Conservation (phyloP, 2,797 vertebrate species). For the Amazona ochrocephala region DNA sequence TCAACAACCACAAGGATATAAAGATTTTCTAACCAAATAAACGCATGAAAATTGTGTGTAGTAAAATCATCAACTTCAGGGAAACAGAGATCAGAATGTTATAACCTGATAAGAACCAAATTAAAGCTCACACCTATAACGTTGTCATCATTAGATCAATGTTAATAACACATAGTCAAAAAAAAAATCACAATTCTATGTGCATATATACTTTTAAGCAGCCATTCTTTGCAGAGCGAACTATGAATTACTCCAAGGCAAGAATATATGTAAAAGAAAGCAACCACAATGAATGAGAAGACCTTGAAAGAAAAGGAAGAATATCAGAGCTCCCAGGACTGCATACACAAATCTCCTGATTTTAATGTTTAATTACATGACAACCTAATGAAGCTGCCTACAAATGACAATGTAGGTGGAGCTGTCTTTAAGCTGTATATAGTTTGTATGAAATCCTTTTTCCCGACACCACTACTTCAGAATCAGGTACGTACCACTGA, state of each 20-base stretch:
- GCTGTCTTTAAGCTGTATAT: background rate
- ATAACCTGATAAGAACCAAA: background rate
- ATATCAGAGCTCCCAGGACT: background rate
- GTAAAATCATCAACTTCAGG: background rate
- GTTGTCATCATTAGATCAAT: background rate
- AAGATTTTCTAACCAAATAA: background rate
- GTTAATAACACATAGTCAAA: background rate
- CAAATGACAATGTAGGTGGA: background rate
- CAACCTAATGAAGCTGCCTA: background rate
- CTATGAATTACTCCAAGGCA: background rate
- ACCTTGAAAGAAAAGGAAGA: background rate
- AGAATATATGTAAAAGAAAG: background rate
- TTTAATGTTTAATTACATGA: background rate
- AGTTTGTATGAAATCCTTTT: background rate
- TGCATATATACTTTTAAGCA: background rate
- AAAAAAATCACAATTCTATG: background rate
- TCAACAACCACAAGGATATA: background rate
- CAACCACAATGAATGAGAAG: background rate
- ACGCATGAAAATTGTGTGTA: background rate
- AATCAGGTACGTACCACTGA: accelerated
- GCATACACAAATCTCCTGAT: background rate
- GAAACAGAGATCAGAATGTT: background rate
- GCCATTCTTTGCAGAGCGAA: background rate
- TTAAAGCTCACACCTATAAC: background rate
- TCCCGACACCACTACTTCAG: background rate